Conservation (phyloP, 2,888 invertebrate species). For the Andrena bicolor region DNA sequence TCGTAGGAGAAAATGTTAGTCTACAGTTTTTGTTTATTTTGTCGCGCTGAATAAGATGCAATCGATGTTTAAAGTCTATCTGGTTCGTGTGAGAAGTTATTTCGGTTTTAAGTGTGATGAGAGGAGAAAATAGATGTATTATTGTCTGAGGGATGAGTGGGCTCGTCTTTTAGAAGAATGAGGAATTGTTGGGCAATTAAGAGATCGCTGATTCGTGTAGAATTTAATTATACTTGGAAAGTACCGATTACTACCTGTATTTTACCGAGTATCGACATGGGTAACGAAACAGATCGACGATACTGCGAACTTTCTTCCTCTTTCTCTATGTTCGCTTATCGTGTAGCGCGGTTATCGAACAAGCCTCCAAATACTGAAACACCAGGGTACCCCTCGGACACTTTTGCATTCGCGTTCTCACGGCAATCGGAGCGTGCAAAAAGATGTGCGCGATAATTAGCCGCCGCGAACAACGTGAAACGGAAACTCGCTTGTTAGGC, state of each 20-base stretch:
- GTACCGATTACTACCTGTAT: conserved; percentile 16
- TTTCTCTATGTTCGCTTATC: neutral
- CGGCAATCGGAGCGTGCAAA: conserved; percentile 31
- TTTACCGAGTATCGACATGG: neutral
- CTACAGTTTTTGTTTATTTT: no score
- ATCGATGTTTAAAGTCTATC: neutral
- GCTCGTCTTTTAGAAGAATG: neutral
- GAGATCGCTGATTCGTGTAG: neutral
- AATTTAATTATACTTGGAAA: conserved; percentile 33
- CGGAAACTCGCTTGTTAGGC: conserved; percentile 23
- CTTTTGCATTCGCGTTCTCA: conserved; percentile 31
- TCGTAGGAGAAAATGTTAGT: no score
- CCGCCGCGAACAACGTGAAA: conserved; percentile 21
- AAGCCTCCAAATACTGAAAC: conserved; percentile 6
- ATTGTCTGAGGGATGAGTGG: neutral
- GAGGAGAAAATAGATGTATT: neutral
- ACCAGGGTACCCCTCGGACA: neutral
- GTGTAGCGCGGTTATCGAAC: neutral
- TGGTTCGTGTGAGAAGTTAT: neutral
- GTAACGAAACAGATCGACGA: neutral
- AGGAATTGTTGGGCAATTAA: neutral
- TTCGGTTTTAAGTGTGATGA: neutral
- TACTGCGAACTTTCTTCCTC: neutral
- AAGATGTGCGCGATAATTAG: conserved; percentile 36
- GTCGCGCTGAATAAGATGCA: no score